Conservation (phyloP, 2,888 invertebrate genomes). For the Scrobipalpa costella region DNA sequence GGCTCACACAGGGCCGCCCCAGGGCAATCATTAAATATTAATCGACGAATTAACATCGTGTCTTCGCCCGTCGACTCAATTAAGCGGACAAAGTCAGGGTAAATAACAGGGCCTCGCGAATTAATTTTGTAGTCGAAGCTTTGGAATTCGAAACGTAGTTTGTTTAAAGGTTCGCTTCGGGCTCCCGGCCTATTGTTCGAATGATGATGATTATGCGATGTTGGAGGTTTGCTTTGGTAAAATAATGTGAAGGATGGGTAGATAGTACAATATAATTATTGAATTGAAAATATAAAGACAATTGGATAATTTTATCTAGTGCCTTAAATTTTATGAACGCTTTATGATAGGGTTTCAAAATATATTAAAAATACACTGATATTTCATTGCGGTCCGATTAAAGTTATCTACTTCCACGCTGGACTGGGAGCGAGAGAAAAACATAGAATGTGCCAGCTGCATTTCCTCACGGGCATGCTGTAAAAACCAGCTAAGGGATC, state of each 20-base stretch:
- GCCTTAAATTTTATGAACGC: too few relatives aligned
- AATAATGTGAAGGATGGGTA: constrained; percentile 3
- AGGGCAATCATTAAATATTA: constrained; percentile 73
- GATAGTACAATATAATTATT: not conserved
- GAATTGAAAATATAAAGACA: not conserved
- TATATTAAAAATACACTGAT: too few relatives aligned
- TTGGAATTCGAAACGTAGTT: constrained; percentile 53
- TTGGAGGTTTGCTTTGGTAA: constrained; percentile 9
- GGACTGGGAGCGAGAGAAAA: too few relatives aligned
- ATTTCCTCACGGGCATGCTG: too few relatives aligned
- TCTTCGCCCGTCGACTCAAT: constrained; percentile 73
- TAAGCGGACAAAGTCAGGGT: constrained; percentile 78
- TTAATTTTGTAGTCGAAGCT: constrained; percentile 70
- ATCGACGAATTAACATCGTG: constrained; percentile 76
- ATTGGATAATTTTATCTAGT: too few relatives aligned
- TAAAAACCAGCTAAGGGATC: too few relatives aligned
- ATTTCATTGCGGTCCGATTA: too few relatives aligned
- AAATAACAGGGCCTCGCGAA: constrained; percentile 68
- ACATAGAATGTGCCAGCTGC: too few relatives aligned
- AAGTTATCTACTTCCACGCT: too few relatives aligned
- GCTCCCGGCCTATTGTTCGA: constrained; percentile 33
- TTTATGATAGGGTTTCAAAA: too few relatives aligned
- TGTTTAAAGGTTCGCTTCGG: constrained; percentile 61
- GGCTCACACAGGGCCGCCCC: constrained; percentile 30
- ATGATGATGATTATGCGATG: constrained; percentile 15